Conservation (phyloP, 2,113 vertebrate genomes). For the Paradisaea rubra region DNA sequence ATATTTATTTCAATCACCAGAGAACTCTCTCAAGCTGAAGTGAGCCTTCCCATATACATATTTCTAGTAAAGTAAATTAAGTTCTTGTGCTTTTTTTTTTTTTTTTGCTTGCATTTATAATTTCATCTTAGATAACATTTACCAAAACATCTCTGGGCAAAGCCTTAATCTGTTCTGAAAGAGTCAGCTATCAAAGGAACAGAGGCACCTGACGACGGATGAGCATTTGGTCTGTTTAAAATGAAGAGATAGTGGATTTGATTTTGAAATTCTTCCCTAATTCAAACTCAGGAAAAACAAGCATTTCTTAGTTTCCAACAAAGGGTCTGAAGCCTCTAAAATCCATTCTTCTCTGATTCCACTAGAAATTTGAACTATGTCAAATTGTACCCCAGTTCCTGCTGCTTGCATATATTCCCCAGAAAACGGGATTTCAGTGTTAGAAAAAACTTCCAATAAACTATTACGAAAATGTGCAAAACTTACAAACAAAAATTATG, state of each 20-base stretch:
- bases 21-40: background rate
- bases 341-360: background rate
- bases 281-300: background rate
- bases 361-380: background rate
- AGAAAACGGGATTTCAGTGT: background rate
- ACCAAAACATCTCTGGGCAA: background rate
- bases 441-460: background rate
- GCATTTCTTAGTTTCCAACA: background rate
- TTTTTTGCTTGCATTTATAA: background rate
- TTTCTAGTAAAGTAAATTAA: background rate
- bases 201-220: background rate
- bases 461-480: background rate
- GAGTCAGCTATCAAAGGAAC: background rate
- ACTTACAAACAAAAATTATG: background rate
- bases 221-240: background rate
- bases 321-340: background rate
- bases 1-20: background rate
- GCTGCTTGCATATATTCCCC: background rate
- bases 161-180: background rate
- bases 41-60: fast-evolving
- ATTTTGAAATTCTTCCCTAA: background rate
- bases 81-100: background rate
- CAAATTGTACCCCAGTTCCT: background rate
- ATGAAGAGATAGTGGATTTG: background rate
- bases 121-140: background rate